These are phyloP conservation scores for Scolopax mira DNA, from an alignment of 2,113 vertebrate species.

Conservation along the genomic window DNA sequence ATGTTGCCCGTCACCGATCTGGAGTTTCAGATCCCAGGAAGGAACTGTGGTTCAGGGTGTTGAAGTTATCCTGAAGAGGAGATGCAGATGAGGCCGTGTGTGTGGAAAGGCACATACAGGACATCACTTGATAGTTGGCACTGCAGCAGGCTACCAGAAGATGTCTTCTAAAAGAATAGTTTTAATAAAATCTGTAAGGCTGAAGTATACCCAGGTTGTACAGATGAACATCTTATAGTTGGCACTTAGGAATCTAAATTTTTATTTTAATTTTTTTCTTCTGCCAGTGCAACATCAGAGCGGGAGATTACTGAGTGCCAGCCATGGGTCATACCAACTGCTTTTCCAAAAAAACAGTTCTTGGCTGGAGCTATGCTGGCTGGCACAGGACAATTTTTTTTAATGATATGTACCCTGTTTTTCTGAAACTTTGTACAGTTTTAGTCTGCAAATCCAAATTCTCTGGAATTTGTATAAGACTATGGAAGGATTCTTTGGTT, in stretches of 20 bases:
- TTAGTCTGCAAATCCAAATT: neutral
- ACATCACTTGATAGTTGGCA: neutral
- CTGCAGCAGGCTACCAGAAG: neutral
- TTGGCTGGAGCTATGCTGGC: neutral
- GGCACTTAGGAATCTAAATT: neutral
- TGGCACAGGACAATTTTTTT: neutral
- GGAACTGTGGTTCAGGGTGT: neutral
- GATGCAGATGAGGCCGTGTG: fast-evolving
- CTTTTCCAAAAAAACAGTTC: neutral
- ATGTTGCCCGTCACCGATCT: neutral
- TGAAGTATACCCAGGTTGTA: neutral
- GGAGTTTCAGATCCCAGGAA: neutral
- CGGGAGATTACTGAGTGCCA: neutral
- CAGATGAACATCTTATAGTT: neutral
- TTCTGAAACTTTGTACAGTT: neutral
- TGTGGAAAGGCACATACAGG: neutral
- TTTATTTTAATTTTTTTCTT: neutral
- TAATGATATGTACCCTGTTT: neutral
- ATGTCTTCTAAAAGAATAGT: neutral
- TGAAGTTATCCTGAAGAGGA: neutral
- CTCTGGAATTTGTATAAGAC: neutral
- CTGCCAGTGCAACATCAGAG: neutral
- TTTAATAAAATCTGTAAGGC: neutral
- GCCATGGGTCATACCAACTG: neutral
- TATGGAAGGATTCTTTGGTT: neutral